Conservation (phyloP, 2,888 invertebrate genomes). For the Rhingia campestris region DNA sequence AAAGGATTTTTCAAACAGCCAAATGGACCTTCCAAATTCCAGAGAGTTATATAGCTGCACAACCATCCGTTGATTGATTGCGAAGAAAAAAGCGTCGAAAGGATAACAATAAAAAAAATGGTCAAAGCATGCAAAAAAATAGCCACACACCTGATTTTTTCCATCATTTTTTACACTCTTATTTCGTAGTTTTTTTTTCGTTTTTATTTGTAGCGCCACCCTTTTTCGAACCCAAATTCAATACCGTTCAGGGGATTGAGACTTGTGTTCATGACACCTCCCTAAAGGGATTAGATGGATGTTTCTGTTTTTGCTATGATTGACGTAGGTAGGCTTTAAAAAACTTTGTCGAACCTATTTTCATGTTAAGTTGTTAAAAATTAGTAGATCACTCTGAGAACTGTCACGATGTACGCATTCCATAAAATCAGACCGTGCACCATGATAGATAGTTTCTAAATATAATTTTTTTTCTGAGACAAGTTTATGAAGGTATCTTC, state of each 20-base stretch:
- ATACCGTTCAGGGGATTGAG: constrained; percentile 16
- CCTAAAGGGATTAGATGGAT: constrained; percentile 57
- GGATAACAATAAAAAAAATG: constrained; percentile 63
- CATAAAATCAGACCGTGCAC: neutral
- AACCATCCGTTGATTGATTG: constrained; percentile 73
- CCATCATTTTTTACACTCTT: constrained; percentile 30
- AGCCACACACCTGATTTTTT: constrained; percentile 61
- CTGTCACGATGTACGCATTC: neutral
- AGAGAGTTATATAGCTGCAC: constrained; percentile 44
- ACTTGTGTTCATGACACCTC: constrained; percentile 65
- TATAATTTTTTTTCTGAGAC: neutral
- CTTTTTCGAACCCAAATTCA: constrained; percentile 39
- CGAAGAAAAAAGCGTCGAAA: constrained; percentile 64
- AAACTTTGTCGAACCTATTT: neutral
- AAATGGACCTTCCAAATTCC: constrained; percentile 54
- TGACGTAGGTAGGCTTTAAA: constrained; percentile 19
- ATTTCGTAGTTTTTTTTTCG: constrained; percentile 1
- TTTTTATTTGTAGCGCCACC: constrained; percentile 33
- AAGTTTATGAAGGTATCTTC: neutral
- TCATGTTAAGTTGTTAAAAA: constrained; percentile 58
- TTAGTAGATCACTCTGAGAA: constrained; percentile 21
- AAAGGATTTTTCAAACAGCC: constrained; percentile 46
- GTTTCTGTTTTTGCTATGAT: constrained; percentile 45
- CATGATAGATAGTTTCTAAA: constrained; percentile 18
- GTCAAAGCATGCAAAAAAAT: constrained; percentile 35